These are phyloP conservation scores for Halocynthia roretzi DNA, from an alignment of 23 tunicate species.

Conservation along the genomic window DNA sequence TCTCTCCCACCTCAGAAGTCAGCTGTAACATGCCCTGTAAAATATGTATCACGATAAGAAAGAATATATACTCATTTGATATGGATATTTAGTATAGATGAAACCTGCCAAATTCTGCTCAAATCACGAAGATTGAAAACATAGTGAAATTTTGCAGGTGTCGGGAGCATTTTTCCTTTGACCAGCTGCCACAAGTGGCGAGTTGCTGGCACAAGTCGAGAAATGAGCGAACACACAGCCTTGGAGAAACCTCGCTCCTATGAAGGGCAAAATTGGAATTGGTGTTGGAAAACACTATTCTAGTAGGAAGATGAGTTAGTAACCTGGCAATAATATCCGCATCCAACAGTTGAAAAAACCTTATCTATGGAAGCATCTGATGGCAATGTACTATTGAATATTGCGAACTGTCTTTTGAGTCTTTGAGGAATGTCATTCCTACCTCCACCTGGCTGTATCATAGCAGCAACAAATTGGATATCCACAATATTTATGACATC, in stretches of 20 bases:
- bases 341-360: slow-evolving; percentile 85
- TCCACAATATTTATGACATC: slow-evolving; percentile 91
- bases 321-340: slow-evolving; percentile 86
- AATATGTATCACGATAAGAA: background rate
- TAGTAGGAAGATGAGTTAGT: background rate
- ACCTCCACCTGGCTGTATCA: slow-evolving; percentile 98
- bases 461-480: slow-evolving; percentile 95
- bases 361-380: slow-evolving; percentile 92
- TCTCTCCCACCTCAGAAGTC: slow-evolving; percentile 35
- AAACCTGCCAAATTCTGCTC: slow-evolving; percentile 97
- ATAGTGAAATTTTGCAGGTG: slow-evolving; percentile 99
- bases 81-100: background rate
- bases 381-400: slow-evolving; percentile 93
- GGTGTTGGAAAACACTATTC: background rate
- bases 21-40: slow-evolving; percentile 72
- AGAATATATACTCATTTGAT: background rate
- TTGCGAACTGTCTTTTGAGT: slow-evolving; percentile 83
- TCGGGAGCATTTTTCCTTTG: slow-evolving; percentile 92
- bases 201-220: slow-evolving; percentile 55
- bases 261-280: background rate
- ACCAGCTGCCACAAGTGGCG: slow-evolving; percentile 82
- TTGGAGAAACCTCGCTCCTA: slow-evolving; percentile 44
- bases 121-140: slow-evolving; percentile 87
- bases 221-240: slow-evolving; percentile 40
- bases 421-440: slow-evolving; percentile 97